Percentiles rank a stretch among this genome's conserved stretches.
Evolutionary conservation across 2,113 vertebrate species (phyloP).

Genomic region (Micromys minutus): DNA sequence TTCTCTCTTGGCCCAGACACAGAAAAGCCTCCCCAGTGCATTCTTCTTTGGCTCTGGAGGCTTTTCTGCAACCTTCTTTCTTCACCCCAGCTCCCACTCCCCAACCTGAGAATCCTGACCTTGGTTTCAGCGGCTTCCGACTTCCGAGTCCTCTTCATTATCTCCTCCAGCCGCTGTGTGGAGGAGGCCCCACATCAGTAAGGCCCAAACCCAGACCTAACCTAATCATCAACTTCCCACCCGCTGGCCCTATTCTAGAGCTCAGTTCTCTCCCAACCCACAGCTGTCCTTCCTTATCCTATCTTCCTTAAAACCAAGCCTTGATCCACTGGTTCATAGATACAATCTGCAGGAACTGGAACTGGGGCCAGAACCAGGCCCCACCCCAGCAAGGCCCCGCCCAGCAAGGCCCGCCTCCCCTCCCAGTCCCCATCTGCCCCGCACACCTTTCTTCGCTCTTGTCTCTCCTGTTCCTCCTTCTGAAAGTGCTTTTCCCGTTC

Average conservation of each 20-base stretch:
- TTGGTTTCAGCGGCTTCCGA: conserved; percentile 90
- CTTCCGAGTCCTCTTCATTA: conserved; percentile 98
- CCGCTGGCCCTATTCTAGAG: not conserved
- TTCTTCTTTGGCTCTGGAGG: not conserved
- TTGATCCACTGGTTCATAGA: too few species aligned
- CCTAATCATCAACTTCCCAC: not conserved
- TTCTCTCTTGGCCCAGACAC: not conserved
- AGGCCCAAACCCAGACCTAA: not conserved
- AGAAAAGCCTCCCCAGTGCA: not conserved
- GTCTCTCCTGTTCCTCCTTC: conserved; percentile 96
- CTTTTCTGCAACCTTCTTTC: not conserved
- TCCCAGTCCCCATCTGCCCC: accelerated
- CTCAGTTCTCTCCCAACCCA: not conserved
- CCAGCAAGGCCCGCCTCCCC: accelerated
- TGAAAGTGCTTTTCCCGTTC: conserved; percentile 98
- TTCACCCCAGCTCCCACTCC: not conserved
- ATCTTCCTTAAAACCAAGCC: not conserved
- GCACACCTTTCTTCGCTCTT: conserved; percentile 95
- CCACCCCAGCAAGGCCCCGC: accelerated
- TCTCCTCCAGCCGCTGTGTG: conserved; percentile 95
- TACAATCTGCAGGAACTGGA: not conserved
- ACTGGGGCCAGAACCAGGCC: not conserved
- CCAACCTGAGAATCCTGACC: conserved; percentile 80
- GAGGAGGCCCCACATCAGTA: conserved; percentile 16
- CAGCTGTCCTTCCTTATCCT: not conserved